These are phyloP conservation scores for Drosophila fuyamai DNA, from an alignment of 1,140 invertebrate genomes.

Conservation along the genomic window DNA sequence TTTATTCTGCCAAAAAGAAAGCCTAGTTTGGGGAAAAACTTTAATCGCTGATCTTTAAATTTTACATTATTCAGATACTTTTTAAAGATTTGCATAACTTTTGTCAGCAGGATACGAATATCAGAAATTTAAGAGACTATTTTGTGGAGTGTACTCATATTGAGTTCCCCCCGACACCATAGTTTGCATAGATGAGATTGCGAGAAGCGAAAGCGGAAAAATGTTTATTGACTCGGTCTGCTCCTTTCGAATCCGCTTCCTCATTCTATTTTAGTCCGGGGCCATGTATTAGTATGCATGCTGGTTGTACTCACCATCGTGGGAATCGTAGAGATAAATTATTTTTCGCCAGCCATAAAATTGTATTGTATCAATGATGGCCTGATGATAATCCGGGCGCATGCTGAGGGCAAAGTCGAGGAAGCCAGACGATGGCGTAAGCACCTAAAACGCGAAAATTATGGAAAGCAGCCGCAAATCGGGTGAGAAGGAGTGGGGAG, in stretches of 20 bases:
- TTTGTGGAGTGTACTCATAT: constrained; percentile 18
- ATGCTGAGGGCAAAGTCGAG: constrained; percentile 96
- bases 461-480: constrained; percentile 59
- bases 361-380: constrained; percentile 95
- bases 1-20: too few relatives aligned
- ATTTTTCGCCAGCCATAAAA: constrained; percentile 97
- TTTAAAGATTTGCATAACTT: too few relatives aligned
- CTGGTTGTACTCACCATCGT: constrained; percentile 92
- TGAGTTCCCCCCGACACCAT: constrained; percentile 9
- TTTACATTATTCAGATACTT: too few relatives aligned
- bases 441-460: constrained; percentile 87
- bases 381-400: constrained; percentile 97
- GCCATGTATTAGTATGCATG: constrained; percentile 25
- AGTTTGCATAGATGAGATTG: constrained; percentile 48
- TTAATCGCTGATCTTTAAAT: too few relatives aligned
- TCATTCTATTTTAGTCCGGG: neutral
- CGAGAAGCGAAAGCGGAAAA: constrained; percentile 38
- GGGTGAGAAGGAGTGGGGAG: neutral
- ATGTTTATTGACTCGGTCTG: constrained; percentile 37
- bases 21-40: too few relatives aligned
- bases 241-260: constrained; percentile 19
- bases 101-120: too few relatives aligned
- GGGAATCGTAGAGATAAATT: constrained; percentile 97
- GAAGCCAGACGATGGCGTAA: constrained; percentile 93
- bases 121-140: neutral